Conservation (phyloP, 2,797 vertebrate species). For the Ctenosaura bakeri region DNA sequence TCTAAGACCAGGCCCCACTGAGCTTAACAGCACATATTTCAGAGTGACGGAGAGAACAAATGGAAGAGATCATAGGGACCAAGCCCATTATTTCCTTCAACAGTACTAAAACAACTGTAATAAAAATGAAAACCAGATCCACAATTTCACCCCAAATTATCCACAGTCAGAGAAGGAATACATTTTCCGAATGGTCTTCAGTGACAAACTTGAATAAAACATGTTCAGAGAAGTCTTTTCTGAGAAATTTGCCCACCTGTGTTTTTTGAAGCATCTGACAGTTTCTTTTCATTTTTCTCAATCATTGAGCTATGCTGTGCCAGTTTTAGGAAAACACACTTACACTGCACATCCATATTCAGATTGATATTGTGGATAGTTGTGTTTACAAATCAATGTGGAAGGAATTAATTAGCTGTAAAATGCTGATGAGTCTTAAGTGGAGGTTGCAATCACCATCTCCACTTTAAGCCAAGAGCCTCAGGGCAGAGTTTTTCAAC, state of each 20-base stretch:
- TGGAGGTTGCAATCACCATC: slow-evolving; percentile 52
- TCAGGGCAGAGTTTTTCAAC: slow-evolving; percentile 9
- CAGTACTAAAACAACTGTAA: background rate
- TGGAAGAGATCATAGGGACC: background rate
- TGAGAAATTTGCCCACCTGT: background rate
- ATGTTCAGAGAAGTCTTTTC: background rate
- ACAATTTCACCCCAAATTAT: background rate
- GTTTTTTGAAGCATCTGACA: background rate
- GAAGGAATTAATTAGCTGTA: slow-evolving; percentile 62
- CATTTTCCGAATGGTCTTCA: background rate
- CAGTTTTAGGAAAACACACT: slow-evolving; percentile 54
- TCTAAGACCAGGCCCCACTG: no score
- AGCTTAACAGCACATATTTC: background rate
- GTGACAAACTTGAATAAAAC: background rate
- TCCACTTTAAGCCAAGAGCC: slow-evolving; percentile 51
- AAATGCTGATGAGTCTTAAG: slow-evolving; percentile 67
- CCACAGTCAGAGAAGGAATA: background rate
- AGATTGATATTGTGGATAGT: slow-evolving; percentile 56
- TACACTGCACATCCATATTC: slow-evolving; percentile 63
- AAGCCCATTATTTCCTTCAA: background rate
- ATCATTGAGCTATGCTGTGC: slow-evolving; percentile 31
- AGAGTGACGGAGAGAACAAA: background rate
- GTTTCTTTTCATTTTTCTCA: background rate
- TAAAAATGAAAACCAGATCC: background rate
- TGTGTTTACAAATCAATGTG: slow-evolving; percentile 60